Evolutionary conservation across 2,797 vertebrate genomes (phyloP), one percentile per base, ranked within the genome.

Genomic region (Astyanax mexicanus): DNA sequence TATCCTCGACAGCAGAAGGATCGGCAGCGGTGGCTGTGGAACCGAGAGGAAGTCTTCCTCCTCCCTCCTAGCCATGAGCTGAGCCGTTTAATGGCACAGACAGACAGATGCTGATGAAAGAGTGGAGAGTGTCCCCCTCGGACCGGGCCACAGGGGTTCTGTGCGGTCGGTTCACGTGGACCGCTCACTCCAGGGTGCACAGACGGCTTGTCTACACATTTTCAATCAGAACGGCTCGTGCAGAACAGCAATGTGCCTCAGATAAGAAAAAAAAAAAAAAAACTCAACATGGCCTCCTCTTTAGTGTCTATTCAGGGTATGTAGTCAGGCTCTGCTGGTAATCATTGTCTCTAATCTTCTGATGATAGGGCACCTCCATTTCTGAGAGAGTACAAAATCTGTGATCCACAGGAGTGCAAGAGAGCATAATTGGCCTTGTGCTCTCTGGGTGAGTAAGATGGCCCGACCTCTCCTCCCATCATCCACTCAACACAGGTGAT

Each of bases 1-100:
- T 84, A 85, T 85, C 73, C 79, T 69, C 79, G 75, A 82, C 79
- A 84, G 83, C 77, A 71, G 74, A 75, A 78, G 80, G 75, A 84
- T 69, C 66, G 37, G 58, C 32, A 3, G 74, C 32, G 3, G 74
- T 62, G 38, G 52, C 29, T 51, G 49, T 37, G 29, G 74, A 49
- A 75, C 44, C n/a, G 55, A 69, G 71, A 68, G 72, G 58, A 77
- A 66, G 19, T 23, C 37, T 21, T 23, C 35, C 6, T 62, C 37
- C 37, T 62, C 35, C 81, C 44, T 19, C 49, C 27, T 62, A 69
- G 55, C 80, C 12, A 67, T 47, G 75, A 77, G 74, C 42, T 35
- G 45, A 74, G 70, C 45, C 67, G 71, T 80, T 86, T 81, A 78
- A 70, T 44, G 71, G 75, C 74, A 5, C 54, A 55, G 52, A 29